phyloP scores from a whole-genome alignment of 2,113 vertebrate species.

The Steatornis caripensis region DNA sequence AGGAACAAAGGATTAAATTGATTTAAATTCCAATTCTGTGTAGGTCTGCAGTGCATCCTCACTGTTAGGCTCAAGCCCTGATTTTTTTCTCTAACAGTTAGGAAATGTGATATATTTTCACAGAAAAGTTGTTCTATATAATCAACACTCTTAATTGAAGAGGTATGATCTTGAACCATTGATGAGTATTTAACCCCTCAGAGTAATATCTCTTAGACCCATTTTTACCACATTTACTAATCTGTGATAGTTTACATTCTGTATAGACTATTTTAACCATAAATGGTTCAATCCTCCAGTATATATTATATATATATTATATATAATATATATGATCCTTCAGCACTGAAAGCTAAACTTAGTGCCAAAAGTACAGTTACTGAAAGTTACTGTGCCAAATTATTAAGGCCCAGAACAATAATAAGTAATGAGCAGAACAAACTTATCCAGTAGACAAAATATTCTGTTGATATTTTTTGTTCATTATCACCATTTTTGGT shows the following conservation, averaged over 20 bases:
- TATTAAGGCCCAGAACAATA: not conserved
- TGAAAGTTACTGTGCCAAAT: not conserved
- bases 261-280: not conserved
- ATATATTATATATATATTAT: too few species aligned
- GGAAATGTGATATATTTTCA: not conserved
- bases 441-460: not conserved
- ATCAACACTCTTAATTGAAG: not conserved
- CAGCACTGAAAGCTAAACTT: not conserved
- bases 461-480: not conserved
- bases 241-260: not conserved
- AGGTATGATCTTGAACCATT: not conserved
- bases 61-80: not conserved
- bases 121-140: not conserved
- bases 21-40: not conserved
- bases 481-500: not conserved
- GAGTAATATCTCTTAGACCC: not conserved
- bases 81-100: not conserved
- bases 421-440: not conserved
- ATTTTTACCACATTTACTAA: not conserved
- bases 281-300: not conserved
- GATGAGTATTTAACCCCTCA: not conserved
- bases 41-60: not conserved
- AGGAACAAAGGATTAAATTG: not conserved
- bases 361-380: not conserved
- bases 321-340: too few species aligned